Evolutionary conservation across 2,113 vertebrate genomes (phyloP).

Genomic region (Aspiorhynchus laticeps): DNA sequence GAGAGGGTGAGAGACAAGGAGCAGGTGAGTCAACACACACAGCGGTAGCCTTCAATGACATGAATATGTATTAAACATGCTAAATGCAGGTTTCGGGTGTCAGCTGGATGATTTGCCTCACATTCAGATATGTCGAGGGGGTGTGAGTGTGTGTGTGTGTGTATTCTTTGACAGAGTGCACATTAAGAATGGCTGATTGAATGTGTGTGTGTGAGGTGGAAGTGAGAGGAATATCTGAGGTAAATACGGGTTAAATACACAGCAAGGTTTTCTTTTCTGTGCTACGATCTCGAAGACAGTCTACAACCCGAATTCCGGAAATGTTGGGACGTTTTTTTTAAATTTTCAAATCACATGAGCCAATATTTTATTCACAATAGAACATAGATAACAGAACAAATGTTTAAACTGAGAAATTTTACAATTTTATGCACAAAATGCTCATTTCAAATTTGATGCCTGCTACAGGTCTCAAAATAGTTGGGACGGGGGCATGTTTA

Average conservation of each 20-base stretch:
- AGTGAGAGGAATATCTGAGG: neutral
- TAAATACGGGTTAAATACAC: conserved; percentile 1
- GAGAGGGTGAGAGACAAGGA: conserved; percentile 18
- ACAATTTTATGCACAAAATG: too few relatives aligned
- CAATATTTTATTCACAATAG: too few relatives aligned
- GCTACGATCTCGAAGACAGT: neutral
- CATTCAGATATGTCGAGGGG: conserved; percentile 18
- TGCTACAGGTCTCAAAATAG: too few relatives aligned
- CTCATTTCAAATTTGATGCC: too few relatives aligned
- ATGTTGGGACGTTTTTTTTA: too few relatives aligned
- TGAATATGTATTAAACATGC: conserved; percentile 41
- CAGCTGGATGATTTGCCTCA: conserved; percentile 31
- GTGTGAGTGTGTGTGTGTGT: conserved; percentile 31
- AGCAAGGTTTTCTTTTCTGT: neutral
- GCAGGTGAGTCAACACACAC: conserved; percentile 42
- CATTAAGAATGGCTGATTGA: conserved; percentile 33
- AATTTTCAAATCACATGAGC: too few relatives aligned
- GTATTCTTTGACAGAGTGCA: conserved; percentile 8
- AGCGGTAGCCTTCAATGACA: conserved; percentile 26
- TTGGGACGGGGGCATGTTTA: too few relatives aligned
- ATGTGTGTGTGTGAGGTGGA: conserved; percentile 22
- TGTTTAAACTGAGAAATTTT: too few relatives aligned
- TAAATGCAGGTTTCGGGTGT: conserved; percentile 48
- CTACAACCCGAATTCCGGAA: too few relatives aligned
- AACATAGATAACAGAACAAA: too few relatives aligned